Base-by-base conservation (phyloP, 1,140 invertebrate species). In the Dufourea novaeangliae region DNA sequence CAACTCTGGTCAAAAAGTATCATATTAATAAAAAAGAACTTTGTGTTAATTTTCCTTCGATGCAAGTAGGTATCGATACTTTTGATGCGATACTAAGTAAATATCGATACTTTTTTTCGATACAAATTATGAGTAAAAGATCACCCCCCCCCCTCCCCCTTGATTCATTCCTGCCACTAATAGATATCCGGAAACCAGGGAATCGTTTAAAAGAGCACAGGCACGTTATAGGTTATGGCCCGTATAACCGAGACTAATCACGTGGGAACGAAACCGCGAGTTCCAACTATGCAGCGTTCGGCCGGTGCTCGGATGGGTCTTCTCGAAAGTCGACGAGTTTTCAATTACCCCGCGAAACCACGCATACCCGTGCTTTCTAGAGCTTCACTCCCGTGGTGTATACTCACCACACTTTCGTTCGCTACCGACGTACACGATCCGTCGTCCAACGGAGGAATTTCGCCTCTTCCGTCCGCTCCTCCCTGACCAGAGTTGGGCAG, bases 291-390 rank as follows among this genome's bases (percentile, higher is more conserved):
- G 54, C 27, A 11, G 22, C 39, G 32, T 62, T 62, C 39, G 59
- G 20, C 52, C 54, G 34, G 29, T 32, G 29, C 29, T 54, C 67
- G 52, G 54, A 44, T 29, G 41, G 69, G 69, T 71, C 69, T 71
- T 71, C 69, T 61, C 56, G 69, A 34, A 71, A 71, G 69, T 61
- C 54, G 69, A 29, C 54, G 39, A 56, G 69, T 71, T 71, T 71
- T 71, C 54, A 37, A 71, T 71, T 71, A 71, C 69, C 29, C n/a
- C 69, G 69, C 69, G 54, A 71, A 71, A 71, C 69, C 69, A 37
- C 54, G 56, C 54, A 46, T 71, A 41, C 69, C 20, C 67, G 67
- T 54, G 46, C 37, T 54, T 71, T 61, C 54, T 71, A 71, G 27
- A 22, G 69, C 69, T 71, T 71, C 68, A n/a, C 41, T 46, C 46